A percentile compares a stretch with the other conserved stretches of the same genome.
Conservation (phyloP, 1,140 invertebrate species). For the Diprion similis region DNA sequence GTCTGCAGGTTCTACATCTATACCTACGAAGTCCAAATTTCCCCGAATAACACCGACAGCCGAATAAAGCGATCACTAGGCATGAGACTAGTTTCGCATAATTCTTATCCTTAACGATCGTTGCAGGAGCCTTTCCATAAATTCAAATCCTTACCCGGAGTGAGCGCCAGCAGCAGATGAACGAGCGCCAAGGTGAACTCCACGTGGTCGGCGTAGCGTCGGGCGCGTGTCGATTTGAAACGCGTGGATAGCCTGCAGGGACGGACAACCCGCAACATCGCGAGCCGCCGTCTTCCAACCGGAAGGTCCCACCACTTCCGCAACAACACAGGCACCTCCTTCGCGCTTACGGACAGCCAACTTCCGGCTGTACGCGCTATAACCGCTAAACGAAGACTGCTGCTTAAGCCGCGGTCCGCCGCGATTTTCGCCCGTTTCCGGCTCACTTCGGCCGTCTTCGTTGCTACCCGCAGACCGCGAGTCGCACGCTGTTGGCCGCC, state of each 20-base stretch:
- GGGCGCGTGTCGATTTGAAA: not conserved
- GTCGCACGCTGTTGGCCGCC: not conserved
- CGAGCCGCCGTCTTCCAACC: not conserved
- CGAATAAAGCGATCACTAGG: no score
- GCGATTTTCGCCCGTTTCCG: not conserved
- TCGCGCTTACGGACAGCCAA: not conserved
- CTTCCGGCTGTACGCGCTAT: not conserved
- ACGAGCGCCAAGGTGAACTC: not conserved
- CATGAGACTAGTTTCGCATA: no score
- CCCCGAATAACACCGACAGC: no score
- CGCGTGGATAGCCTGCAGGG: not conserved
- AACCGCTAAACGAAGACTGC: slow-evolving; percentile 7
- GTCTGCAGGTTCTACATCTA: no score
- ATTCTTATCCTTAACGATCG: no score
- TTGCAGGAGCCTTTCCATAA: not conserved
- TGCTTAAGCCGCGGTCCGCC: not conserved
- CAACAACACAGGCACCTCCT: not conserved
- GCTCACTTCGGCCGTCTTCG: not conserved
- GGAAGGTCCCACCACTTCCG: slow-evolving; percentile 6
- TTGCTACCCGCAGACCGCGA: not conserved
- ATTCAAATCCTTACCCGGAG: not conserved
- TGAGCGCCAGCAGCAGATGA: not conserved
- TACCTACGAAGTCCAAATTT: no score
- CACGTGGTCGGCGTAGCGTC: not conserved
- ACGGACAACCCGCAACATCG: not conserved